phyloP scores from a whole-genome alignment of 1,140 invertebrate genomes.

The Galleria mellonella region DNA sequence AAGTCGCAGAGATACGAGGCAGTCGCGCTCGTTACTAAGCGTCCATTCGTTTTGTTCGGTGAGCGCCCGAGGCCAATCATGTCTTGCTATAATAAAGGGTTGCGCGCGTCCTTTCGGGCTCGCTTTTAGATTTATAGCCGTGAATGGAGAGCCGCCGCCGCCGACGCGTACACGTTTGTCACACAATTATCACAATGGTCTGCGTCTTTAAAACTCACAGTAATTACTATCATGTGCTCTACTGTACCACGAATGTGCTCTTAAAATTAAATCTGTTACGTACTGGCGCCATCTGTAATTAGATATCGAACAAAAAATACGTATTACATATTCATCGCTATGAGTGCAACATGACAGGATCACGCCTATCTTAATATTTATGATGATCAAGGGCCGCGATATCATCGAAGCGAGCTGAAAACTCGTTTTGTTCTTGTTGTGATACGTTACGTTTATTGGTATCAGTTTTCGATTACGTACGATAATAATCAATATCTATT shows the following conservation, averaged over 20 bases:
- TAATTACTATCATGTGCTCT: background rate
- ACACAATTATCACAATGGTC: slow-evolving; percentile 46
- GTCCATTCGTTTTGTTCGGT: slow-evolving; percentile 48
- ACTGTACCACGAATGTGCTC: background rate
- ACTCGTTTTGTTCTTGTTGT: slow-evolving; percentile 12
- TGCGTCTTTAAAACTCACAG: background rate
- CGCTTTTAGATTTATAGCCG: slow-evolving; percentile 57
- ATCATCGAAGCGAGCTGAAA: slow-evolving; percentile 10
- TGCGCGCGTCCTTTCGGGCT: slow-evolving; percentile 48
- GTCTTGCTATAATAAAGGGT: slow-evolving; percentile 65
- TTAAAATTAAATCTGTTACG: background rate
- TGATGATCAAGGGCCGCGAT: slow-evolving; percentile 33
- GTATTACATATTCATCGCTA: slow-evolving; percentile 34
- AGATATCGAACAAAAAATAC: slow-evolving; percentile 19
- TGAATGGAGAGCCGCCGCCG: slow-evolving; percentile 29
- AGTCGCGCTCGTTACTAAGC: slow-evolving; percentile 42
- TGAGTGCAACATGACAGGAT: slow-evolving; percentile 28
- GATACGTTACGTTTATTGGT: slow-evolving; percentile 6
- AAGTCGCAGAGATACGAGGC: slow-evolving; percentile 39
- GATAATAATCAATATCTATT: slow-evolving; percentile 8
- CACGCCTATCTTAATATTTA: slow-evolving; percentile 49
- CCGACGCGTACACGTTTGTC: slow-evolving; percentile 48
- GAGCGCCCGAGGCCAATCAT: slow-evolving; percentile 61
- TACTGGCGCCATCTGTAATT: slow-evolving; percentile 12
- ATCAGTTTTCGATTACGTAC: slow-evolving; percentile 12